A percentile compares a stretch with the other conserved stretches of the same genome.
phyloP scores from a whole-genome alignment of 2,797 vertebrate genomes.

The Myioborus miniatus region DNA sequence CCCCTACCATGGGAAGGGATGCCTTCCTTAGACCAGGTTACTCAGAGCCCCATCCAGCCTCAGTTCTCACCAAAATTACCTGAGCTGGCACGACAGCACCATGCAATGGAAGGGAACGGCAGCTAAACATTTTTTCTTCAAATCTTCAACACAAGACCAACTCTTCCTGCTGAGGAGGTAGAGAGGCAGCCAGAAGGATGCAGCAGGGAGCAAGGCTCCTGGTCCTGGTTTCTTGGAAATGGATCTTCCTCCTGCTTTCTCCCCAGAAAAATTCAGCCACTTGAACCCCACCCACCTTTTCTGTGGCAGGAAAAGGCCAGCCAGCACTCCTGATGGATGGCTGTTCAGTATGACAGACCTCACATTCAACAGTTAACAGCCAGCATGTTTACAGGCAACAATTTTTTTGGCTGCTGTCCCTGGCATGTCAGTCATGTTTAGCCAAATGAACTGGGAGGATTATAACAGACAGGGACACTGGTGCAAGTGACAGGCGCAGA shows the following conservation, averaged over 20 bases:
- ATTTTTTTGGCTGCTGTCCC: slow-evolving; percentile 36
- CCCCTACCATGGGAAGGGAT: not conserved
- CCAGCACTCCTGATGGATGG: not conserved
- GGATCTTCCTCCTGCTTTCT: not conserved
- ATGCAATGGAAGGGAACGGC: not conserved
- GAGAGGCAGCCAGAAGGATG: not conserved
- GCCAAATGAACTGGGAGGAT: slow-evolving; percentile 36
- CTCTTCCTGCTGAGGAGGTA: not conserved
- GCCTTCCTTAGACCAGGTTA: not conserved
- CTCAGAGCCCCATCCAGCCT: not conserved
- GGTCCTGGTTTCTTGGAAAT: fast-evolving
- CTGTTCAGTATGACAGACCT: not conserved
- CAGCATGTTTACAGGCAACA: not conserved
- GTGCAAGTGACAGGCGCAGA: slow-evolving; percentile 35
- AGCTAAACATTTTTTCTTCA: not conserved
- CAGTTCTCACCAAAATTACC: not conserved
- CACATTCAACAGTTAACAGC: not conserved
- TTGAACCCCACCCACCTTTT: not conserved
- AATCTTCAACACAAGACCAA: not conserved
- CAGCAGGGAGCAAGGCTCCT: not conserved
- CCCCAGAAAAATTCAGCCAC: not conserved
- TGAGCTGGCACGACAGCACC: fast-evolving
- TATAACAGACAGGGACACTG: slow-evolving; percentile 1
- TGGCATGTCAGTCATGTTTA: slow-evolving; percentile 7
- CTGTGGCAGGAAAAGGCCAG: not conserved